A percentile compares a stretch with the other conserved stretches of the same genome.
phyloP scores from a whole-genome alignment of 2,888 invertebrate species.

The Callyntrura sp. region DNA sequence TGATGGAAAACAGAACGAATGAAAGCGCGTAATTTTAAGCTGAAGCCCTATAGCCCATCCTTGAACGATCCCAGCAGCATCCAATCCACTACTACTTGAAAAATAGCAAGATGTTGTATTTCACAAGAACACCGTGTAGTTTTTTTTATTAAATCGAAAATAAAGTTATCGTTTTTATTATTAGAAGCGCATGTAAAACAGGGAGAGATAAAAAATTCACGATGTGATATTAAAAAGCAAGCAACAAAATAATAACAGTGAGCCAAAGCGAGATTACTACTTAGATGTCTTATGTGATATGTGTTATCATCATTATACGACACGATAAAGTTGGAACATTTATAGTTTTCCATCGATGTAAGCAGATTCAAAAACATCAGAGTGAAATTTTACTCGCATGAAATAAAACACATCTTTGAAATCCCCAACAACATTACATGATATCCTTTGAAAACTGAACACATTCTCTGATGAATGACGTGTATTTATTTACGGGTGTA shows the following conservation, averaged over 20 bases:
- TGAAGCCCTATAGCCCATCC: too few relatives aligned
- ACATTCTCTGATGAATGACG: neutral
- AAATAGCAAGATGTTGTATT: neutral
- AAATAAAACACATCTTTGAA: neutral
- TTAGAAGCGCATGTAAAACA: constrained; percentile 25
- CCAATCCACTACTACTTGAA: neutral
- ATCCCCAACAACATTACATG: neutral
- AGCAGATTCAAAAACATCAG: neutral
- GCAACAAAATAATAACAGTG: neutral
- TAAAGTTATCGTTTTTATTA: constrained; percentile 39
- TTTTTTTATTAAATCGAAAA: neutral
- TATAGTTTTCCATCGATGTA: neutral
- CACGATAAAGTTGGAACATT: neutral
- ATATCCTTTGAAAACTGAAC: too few relatives aligned
- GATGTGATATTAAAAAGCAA: neutral
- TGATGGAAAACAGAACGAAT: neutral
- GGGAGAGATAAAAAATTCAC: neutral
- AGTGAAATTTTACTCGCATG: neutral
- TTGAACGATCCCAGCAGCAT: neutral
- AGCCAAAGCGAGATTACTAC: neutral
- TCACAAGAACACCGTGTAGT: neutral
- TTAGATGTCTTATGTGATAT: too few relatives aligned
- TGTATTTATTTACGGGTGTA: neutral
- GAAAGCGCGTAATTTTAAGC: neutral
- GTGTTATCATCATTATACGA: too few relatives aligned